Evolutionary conservation across 2,113 vertebrate species (phyloP).

Genomic region (Etia nguti): DNA sequence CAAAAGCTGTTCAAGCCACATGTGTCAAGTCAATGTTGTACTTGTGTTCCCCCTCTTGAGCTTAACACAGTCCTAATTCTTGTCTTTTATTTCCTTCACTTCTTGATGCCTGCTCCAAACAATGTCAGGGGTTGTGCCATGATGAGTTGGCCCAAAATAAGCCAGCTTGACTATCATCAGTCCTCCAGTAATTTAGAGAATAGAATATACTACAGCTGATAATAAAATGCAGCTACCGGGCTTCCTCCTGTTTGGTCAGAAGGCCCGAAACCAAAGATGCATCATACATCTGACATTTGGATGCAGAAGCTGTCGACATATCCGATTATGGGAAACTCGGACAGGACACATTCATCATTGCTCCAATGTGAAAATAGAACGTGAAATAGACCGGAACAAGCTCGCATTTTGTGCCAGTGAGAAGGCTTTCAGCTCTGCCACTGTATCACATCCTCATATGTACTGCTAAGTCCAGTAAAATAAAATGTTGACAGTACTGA

Average conservation of each 20-base stretch:
- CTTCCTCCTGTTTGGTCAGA: neutral
- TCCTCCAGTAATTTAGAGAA: neutral
- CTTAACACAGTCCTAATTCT: neutral
- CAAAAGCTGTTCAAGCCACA: neutral
- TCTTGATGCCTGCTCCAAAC: neutral
- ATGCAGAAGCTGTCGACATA: conserved; percentile 22
- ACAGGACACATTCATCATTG: conserved; percentile 30
- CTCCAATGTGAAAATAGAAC: conserved; percentile 50
- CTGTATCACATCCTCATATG: conserved; percentile 35
- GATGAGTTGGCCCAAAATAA: neutral
- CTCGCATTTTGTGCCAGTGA: conserved; percentile 30
- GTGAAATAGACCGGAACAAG: conserved; percentile 11
- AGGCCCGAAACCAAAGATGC: conserved; percentile 11
- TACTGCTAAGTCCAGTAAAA: conserved; percentile 51
- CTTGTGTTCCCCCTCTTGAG: neutral
- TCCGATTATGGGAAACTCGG: conserved; percentile 31
- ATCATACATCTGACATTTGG: conserved; percentile 36
- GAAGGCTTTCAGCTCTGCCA: conserved; percentile 1
- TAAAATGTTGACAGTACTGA: conserved; percentile 40
- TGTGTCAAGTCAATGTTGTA: neutral
- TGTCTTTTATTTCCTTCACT: neutral
- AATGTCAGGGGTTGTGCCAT: neutral
- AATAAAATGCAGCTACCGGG: neutral
- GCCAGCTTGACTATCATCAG: neutral
- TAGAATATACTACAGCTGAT: neutral